These are phyloP conservation scores for Synergus japonicus DNA, from an alignment of 2,888 invertebrate genomes.

Conservation along the genomic window DNA sequence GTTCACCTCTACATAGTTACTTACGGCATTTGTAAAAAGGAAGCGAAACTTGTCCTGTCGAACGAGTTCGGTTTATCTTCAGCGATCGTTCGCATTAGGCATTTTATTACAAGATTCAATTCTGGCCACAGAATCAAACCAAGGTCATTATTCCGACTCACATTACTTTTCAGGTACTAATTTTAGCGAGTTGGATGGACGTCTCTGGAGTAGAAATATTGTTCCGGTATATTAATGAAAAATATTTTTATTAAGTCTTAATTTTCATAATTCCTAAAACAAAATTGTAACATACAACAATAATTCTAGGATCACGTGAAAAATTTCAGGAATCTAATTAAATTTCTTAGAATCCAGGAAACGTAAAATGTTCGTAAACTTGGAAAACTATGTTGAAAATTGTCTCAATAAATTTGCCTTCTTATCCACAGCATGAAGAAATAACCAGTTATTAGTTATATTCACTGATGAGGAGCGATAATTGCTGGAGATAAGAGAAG, in stretches of 20 bases:
- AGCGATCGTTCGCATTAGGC: conserved; percentile 26
- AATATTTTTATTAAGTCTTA: not conserved
- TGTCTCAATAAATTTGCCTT: conserved; percentile 24
- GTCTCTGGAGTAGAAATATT: no score
- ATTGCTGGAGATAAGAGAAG: conserved; percentile 20
- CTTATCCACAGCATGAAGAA: conserved; percentile 17
- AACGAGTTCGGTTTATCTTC: conserved; percentile 30
- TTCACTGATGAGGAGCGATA: conserved; percentile 5
- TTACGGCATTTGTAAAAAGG: conserved; percentile 26
- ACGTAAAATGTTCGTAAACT: conserved; percentile 6
- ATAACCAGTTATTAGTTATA: conserved; percentile 28
- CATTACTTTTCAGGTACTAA: not conserved
- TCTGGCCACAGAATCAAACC: conserved; percentile 10
- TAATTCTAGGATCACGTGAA: not conserved
- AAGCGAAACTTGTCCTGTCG: conserved; percentile 35
- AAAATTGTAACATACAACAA: not conserved
- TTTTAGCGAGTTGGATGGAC: not conserved
- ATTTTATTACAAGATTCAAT: conserved; percentile 32
- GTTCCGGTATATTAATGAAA: no score
- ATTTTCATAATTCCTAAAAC: no score
- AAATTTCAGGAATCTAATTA: not conserved
- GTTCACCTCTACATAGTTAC: not conserved
- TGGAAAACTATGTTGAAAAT: conserved; percentile 1
- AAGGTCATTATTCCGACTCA: not conserved
- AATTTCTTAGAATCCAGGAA: conserved; percentile 2